These are phyloP conservation scores for Neotoma lepida DNA, from an alignment of 2,113 vertebrate genomes.

Conservation along the genomic window DNA sequence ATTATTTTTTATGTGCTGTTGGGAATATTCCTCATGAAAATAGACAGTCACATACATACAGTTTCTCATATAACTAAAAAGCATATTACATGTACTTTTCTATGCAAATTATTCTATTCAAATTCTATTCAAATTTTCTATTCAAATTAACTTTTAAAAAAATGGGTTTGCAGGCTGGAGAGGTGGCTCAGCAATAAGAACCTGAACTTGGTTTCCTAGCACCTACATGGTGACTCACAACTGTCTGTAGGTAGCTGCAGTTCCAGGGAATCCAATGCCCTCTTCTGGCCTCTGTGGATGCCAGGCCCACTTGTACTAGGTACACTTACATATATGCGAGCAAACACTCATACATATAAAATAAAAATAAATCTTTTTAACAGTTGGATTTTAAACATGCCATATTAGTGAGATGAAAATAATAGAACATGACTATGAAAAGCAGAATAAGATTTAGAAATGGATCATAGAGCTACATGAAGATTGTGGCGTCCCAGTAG, in stretches of 20 bases:
- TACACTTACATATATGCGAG: neutral
- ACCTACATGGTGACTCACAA: neutral
- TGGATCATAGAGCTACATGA: neutral
- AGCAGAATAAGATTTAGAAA: neutral
- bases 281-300: neutral
- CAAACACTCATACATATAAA: neutral
- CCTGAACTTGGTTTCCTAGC: neutral
- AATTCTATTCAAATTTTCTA: conserved; percentile 41
- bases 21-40: conserved; percentile 5
- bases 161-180: neutral
- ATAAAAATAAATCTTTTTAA: neutral
- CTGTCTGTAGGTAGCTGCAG: neutral
- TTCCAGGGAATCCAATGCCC: neutral
- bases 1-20: neutral
- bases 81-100: conserved; percentile 19
- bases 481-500: neutral
- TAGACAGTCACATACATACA: neutral
- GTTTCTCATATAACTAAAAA: conserved; percentile 28
- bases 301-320: neutral
- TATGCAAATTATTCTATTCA: conserved; percentile 11
- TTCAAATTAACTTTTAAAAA: conserved; percentile 3
- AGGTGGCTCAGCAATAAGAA: neutral
- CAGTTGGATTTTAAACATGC: neutral
- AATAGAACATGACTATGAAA: neutral
- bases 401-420: neutral